Evolutionary conservation across 2,113 vertebrate genomes (phyloP).

Genomic region (Holacanthus passer): DNA sequence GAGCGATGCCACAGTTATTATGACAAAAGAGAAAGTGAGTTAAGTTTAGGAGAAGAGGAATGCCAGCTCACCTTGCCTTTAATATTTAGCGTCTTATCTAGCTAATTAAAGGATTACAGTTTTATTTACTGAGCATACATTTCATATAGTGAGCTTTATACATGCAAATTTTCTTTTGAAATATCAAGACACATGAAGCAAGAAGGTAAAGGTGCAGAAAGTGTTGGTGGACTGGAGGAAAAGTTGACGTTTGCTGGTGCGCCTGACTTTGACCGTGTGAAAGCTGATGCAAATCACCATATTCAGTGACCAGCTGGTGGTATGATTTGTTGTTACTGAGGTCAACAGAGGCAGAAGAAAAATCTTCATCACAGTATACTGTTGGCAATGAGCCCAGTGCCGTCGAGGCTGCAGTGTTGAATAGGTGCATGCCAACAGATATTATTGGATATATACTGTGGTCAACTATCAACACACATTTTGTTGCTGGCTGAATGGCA

Average conservation of each 20-base stretch:
- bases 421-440: slow-evolving; percentile 40
- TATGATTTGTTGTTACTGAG: slow-evolving; percentile 56
- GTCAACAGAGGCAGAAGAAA: slow-evolving; percentile 50
- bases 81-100: neutral
- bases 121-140: neutral
- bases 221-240: neutral
- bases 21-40: neutral
- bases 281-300: slow-evolving; percentile 46
- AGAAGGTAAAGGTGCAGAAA: neutral
- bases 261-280: slow-evolving; percentile 29
- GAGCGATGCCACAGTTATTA: neutral
- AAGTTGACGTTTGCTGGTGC: slow-evolving; percentile 22
- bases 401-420: slow-evolving; percentile 21
- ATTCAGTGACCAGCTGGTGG: slow-evolving; percentile 56
- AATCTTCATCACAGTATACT: slow-evolving; percentile 28
- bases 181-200: neutral
- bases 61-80: neutral
- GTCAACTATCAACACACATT: slow-evolving; percentile 40
- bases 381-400: slow-evolving; percentile 54
- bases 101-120: neutral
- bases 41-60: neutral
- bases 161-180: neutral
- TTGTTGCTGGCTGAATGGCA: slow-evolving; percentile 30
- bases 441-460: slow-evolving; percentile 10
- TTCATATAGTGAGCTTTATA: neutral